Conservation (phyloP, 2,888 invertebrate species). For the Gymnosoma rotundatum region DNA sequence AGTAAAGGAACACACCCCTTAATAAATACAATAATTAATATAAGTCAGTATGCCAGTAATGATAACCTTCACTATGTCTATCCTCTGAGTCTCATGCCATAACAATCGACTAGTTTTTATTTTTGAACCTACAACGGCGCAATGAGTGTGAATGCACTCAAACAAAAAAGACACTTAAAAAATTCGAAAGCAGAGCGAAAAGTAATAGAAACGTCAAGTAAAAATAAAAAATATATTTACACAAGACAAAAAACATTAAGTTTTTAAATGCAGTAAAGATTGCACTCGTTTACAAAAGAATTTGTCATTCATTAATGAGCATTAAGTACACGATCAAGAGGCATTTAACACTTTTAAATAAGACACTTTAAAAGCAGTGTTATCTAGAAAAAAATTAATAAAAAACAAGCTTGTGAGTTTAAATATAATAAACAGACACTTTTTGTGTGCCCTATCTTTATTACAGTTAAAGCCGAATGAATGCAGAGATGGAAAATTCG, state of each 20-base stretch:
- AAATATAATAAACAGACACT: not conserved
- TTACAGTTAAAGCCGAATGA: not conserved
- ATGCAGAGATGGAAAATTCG: too few relatives aligned
- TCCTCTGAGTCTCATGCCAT: not conserved
- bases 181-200: not conserved
- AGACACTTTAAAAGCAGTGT: conserved; percentile 39
- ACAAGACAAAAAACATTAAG: too few relatives aligned
- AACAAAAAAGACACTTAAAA: conserved; percentile 15
- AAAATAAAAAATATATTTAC: not conserved
- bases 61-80: conserved; percentile 48
- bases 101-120: not conserved
- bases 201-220: not conserved
- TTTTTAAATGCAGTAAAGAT: not conserved
- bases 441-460: conserved; percentile 31
- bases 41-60: conserved; percentile 62
- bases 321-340: conserved; percentile 50
- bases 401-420: not conserved
- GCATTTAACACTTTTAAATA: conserved; percentile 48
- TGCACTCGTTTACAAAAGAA: conserved; percentile 4
- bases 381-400: conserved; percentile 22
- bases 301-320: conserved; percentile 34
- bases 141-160: conserved; percentile 43
- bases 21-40: conserved; percentile 19
- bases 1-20: conserved; percentile 6
- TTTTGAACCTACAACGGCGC: conserved; percentile 4